phyloP scores from a whole-genome alignment of 2,888 invertebrate genomes.

The Caenorhabditis sinica region DNA sequence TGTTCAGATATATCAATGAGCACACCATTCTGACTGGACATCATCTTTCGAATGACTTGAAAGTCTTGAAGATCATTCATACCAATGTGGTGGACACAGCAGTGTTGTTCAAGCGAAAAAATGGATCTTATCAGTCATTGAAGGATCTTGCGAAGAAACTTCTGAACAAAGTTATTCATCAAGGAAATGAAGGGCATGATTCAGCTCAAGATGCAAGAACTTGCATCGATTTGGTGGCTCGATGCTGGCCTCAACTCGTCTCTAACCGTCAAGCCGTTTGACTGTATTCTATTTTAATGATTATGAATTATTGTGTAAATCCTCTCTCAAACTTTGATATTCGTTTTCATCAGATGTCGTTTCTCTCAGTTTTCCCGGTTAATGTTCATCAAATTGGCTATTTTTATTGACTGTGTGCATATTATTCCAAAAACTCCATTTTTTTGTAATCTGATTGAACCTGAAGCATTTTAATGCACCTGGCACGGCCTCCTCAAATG shows the following conservation, averaged over 20 bases:
- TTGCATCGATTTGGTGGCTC: conserved; percentile 6
- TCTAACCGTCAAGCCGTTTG: not conserved
- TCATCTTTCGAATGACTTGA: conserved; percentile 96
- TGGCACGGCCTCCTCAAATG: too few relatives aligned
- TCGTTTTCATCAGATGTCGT: too few relatives aligned
- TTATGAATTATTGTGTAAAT: too few relatives aligned
- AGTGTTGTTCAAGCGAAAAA: conserved; percentile 87
- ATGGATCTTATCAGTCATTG: not conserved
- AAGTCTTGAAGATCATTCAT: conserved; percentile 84
- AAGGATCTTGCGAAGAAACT: not conserved
- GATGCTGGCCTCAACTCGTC: not conserved
- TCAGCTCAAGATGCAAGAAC: conserved; percentile 8
- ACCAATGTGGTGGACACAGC: conserved; percentile 94
- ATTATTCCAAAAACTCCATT: too few relatives aligned
- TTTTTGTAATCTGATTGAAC: too few relatives aligned
- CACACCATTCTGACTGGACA: conserved; percentile 96
- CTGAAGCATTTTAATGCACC: too few relatives aligned
- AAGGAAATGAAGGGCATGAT: conserved; percentile 12
- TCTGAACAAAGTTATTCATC: conserved; percentile 11
- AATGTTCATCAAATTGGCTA: too few relatives aligned
- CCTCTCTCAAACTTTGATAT: too few relatives aligned
- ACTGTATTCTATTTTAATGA: not conserved
- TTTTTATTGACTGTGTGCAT: too few relatives aligned
- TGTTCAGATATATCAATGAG: conserved; percentile 92
- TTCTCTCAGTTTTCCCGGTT: too few relatives aligned